Base-by-base conservation (phyloP, 2,888 invertebrate genomes). In the Chironomus tentans region DNA sequence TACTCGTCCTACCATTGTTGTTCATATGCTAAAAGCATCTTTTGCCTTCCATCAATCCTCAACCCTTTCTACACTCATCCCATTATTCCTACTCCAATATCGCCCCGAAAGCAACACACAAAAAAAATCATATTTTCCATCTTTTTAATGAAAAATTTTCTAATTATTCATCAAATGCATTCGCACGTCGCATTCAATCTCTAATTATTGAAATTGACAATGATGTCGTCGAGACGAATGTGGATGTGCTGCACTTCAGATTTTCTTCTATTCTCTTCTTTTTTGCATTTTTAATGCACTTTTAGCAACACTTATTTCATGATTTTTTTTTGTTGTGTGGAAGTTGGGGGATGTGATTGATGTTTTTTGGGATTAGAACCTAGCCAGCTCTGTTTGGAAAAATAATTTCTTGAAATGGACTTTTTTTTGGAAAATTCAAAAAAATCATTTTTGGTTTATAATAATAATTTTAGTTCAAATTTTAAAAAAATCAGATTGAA, bases 131-230 rank as follows among this genome's bases (percentile, higher is more conserved):
- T 15, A 18, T 15, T 56, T 56, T 15, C n/a, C 56, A 56, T 56
- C 72, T 61, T 62, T 56, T 15, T 38, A 71, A 71, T 22, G 71
- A 56, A 71, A 71, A 56, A 38, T 21, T 71, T 28, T 71, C 47
- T 61, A 74, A 74, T 74, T 74, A 28, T 68, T 47, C 48, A 48
- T 28, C 47, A 48, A 68, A 74, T 74, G 74, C 74, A 74, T 65
- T 74, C 48, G 47, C 74, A 74, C 68, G 65, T 62, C 65, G 24
- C 38, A 28, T 71, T 71, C 46, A 73, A 61, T 74, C 24, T 74
- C 47, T 74, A 74, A 74, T 74, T 74, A 74, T 68, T 74, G 74
- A 74, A 74, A 74, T 74, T 74, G 74, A 21, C 74, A 74, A 65
- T 24, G 56, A 18, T 56, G 56, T 65, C 21, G 65, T 65, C 65